phyloP scores from a whole-genome alignment of 1,140 invertebrate species.

The Luehdorfia chinensis region DNA sequence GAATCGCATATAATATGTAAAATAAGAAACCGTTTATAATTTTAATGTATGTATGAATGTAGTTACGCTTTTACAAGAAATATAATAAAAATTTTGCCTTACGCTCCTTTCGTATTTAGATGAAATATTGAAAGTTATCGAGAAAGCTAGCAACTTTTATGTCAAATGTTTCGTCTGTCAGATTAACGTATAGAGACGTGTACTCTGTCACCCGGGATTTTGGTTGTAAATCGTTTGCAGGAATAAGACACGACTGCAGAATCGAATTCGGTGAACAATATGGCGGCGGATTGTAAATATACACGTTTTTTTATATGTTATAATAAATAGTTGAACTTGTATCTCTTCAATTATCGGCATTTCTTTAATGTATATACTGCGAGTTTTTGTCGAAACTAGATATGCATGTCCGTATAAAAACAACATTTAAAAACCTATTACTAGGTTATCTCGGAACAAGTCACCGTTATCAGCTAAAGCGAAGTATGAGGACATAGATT shows the following conservation, averaged over 20 bases:
- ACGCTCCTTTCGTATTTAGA: neutral
- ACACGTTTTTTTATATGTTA: constrained; percentile 7
- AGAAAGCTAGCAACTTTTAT: no score
- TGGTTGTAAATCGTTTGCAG: neutral
- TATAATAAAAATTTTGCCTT: constrained; percentile 2
- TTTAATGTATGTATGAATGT: no score
- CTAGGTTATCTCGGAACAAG: no score
- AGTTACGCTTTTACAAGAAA: no score
- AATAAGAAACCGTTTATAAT: no score
- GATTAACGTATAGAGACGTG: neutral
- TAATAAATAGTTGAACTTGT: neutral
- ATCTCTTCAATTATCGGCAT: neutral
- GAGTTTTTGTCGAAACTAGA: neutral
- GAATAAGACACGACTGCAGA: neutral
- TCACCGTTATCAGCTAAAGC: no score
- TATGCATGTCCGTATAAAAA: neutral
- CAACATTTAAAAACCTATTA: no score
- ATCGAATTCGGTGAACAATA: neutral
- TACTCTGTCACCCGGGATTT: neutral
- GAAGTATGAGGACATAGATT: no score
- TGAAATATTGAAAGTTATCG: constrained; percentile 7
- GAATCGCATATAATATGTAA: no score
- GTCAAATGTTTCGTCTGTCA: no score
- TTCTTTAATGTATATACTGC: constrained; percentile 1
- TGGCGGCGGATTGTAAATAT: neutral